phyloP scores from a whole-genome alignment of 2,113 vertebrate species.

The Thinocorus orbignyianus region DNA sequence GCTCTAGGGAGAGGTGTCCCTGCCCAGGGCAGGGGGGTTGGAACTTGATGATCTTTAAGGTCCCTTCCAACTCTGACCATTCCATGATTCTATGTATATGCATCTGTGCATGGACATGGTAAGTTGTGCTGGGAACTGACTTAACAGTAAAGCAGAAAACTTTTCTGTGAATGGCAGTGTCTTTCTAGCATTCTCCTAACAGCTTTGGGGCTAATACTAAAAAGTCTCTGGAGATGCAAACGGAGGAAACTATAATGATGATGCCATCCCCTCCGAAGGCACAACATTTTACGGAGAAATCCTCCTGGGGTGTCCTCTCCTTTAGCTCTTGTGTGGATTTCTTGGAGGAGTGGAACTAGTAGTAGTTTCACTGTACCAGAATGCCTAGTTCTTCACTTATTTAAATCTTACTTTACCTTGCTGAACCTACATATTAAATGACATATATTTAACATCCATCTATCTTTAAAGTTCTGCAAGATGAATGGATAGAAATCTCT shows the following conservation, averaged over 20 bases:
- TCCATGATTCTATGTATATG: too few relatives aligned
- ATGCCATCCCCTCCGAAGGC: background rate
- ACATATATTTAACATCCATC: background rate
- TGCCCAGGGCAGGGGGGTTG: too few relatives aligned
- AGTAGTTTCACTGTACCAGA: background rate
- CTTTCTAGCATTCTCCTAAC: background rate
- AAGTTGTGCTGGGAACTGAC: background rate
- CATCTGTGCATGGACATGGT: background rate
- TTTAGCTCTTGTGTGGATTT: background rate
- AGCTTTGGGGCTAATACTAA: background rate
- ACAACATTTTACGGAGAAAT: background rate
- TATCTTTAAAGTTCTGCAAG: background rate
- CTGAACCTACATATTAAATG: background rate
- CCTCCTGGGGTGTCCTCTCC: background rate
- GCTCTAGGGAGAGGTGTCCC: too few relatives aligned
- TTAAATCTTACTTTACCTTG: background rate
- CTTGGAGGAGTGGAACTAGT: background rate
- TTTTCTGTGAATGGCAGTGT: background rate
- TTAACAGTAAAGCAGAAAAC: background rate
- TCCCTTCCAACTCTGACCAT: too few relatives aligned
- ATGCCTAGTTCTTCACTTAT: background rate
- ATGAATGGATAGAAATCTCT: background rate
- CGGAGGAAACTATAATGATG: background rate
- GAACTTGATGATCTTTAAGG: too few relatives aligned
- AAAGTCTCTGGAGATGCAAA: background rate